Evolutionary conservation across 2,797 vertebrate species (phyloP).

Genomic region (Anomalospiza imberbis): DNA sequence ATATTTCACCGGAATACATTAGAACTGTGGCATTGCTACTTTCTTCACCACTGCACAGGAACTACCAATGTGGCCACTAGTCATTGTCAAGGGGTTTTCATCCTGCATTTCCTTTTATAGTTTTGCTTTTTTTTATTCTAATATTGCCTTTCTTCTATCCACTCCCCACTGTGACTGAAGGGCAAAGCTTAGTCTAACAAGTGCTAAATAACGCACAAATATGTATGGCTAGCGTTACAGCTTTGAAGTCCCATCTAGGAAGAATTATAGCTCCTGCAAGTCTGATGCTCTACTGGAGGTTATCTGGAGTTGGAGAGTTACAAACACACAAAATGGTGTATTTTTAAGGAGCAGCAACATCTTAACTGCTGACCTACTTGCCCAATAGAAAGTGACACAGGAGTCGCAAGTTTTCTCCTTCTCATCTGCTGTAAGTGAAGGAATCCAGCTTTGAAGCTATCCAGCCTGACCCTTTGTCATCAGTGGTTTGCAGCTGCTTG

Average conservation of each 20-base stretch:
- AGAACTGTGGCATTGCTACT: neutral
- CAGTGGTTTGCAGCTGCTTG: neutral
- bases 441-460: neutral
- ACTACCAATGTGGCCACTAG: slow-evolving; percentile 11
- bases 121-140: neutral
- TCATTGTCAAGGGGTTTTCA: slow-evolving; percentile 43
- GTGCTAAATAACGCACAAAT: neutral
- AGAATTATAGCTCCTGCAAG: slow-evolving; percentile 1
- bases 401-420: neutral
- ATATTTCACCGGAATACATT: slow-evolving; percentile 44
- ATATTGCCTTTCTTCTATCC: slow-evolving; percentile 24
- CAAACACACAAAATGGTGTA: neutral
- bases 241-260: slow-evolving; percentile 19
- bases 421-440: neutral
- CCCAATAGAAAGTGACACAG: neutral
- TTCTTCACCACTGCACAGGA: slow-evolving; percentile 7
- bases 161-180: neutral
- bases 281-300: slow-evolving; percentile 17
- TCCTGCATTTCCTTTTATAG: neutral
- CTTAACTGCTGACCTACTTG: neutral
- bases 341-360: slow-evolving; percentile 12
- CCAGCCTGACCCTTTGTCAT: neutral
- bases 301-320: neutral
- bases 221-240: neutral
- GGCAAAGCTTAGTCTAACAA: slow-evolving; percentile 46